Percentiles rank a stretch among this genome's conserved stretches.
phyloP scores from a whole-genome alignment of 2,888 invertebrate species.

The Lamellibrachia satsuma region DNA sequence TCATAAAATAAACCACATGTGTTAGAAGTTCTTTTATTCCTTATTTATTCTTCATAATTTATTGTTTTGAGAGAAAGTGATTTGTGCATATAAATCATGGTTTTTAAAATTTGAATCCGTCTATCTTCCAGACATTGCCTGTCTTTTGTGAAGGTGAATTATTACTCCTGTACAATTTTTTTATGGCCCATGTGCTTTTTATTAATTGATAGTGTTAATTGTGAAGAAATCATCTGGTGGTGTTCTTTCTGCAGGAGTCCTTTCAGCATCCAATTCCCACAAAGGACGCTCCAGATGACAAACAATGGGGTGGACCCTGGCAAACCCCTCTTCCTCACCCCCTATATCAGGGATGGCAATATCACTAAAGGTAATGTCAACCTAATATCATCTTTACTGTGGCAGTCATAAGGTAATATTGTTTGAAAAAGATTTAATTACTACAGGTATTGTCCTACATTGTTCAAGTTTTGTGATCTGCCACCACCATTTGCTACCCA shows the following conservation, averaged over 20 bases:
- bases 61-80: no score
- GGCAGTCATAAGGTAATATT: not conserved
- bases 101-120: no score
- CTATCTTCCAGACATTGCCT: no score
- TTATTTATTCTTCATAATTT: no score
- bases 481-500: no score
- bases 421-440: not conserved
- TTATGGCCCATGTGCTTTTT: not conserved
- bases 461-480: not conserved
- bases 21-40: no score
- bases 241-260: slow-evolving; percentile 17
- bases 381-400: not conserved
- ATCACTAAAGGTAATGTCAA: slow-evolving; percentile 69
- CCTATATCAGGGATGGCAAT: slow-evolving; percentile 77
- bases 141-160: not conserved
- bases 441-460: not conserved
- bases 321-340: slow-evolving; percentile 80
- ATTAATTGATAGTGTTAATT: not conserved
- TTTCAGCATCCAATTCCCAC: slow-evolving; percentile 22
- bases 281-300: slow-evolving; percentile 23
- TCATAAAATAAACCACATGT: no score
- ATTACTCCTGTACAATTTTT: not conserved
- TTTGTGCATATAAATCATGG: no score
- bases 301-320: slow-evolving; percentile 64
- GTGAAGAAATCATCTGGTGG: not conserved